Base-by-base conservation (phyloP, 1,140 invertebrate genomes). In the Neomicropteryx cornuta region DNA sequence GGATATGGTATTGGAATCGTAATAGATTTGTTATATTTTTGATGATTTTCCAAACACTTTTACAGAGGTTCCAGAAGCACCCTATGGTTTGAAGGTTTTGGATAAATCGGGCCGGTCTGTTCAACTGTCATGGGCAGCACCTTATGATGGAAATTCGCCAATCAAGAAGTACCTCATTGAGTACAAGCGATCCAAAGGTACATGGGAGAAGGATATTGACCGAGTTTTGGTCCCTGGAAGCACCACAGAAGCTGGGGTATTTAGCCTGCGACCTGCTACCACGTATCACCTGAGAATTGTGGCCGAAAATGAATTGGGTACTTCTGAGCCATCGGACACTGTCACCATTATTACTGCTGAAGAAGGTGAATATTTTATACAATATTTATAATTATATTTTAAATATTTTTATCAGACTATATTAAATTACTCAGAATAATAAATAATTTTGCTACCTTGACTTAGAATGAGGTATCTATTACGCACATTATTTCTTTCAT, bases 121-220 rank as follows among this genome's bases (percentile, higher is more conserved):
- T 30, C 86, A 90, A 53, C 66, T 97, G 2, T 84, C 83, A 11
- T 97, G 94, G 93, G 82, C 82, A 18, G 81, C 86, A 36, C 91
- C 92, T 11, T 97, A 93, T 59, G 84, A 94, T 57, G 94, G 94
- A 43, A 96, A 97, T 60, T 91, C 87, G n/a, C 82, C 83, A 1
- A 86, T 97, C 42, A 87, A 82, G 45, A 77, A 82, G 54, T 97
- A 94, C 60, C 75, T 87, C 30, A 89, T 95, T 53, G 88, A 95
- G 62, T 93, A 92, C 60, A 94, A 93, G 68, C 81, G 84, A 43
- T 87, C 84, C 49, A 87, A 88, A 61, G 85, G 85, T 53, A 79
- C 76, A 40, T 84, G 76, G 81, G 85, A 89, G 53, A 77, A 72
- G 30, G 84, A 88, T 58, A 83, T 88, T 48, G 87, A 83, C 55